Percentiles rank a stretch among this genome's conserved stretches.
Conservation (phyloP, 23 tunicate species). For the Diplosoma virens region DNA sequence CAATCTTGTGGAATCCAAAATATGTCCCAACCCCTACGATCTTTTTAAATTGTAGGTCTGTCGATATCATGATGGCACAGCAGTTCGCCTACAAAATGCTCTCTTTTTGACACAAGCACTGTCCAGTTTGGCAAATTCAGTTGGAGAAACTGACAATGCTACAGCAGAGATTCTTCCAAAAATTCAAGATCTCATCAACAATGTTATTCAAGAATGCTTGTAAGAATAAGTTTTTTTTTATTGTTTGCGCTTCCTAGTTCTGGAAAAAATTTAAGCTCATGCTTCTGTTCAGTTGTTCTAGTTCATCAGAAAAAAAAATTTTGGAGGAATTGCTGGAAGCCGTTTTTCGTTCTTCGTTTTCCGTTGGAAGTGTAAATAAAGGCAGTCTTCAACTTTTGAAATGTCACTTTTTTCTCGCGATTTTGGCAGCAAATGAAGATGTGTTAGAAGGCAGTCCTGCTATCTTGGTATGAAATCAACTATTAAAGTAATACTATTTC, state of each 20-base stretch:
- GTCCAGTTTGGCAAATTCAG: neutral
- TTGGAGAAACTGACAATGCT: neutral
- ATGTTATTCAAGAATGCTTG: neutral
- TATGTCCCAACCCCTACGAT: too few relatives aligned
- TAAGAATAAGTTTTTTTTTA: neutral
- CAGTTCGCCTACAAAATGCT: neutral
- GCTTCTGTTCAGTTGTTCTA: neutral
- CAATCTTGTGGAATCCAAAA: too few relatives aligned
- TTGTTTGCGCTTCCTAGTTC: neutral
- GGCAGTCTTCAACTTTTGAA: neutral
- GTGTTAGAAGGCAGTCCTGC: conserved; percentile 37
- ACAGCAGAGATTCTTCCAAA: neutral
- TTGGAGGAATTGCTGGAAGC: neutral
- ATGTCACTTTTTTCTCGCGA: conserved; percentile 1
- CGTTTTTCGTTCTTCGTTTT: neutral
- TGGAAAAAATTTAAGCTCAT: neutral
- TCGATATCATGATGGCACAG: conserved; percentile 20
- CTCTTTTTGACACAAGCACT: neutral
- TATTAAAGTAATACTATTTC: neutral
- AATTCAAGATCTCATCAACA: neutral
- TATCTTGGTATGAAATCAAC: conserved; percentile 13
- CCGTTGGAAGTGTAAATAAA: neutral
- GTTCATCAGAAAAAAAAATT: neutral
- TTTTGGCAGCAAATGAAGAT: conserved; percentile 32
- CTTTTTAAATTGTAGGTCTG: conserved; percentile 23